Base-by-base conservation (phyloP, 2,797 vertebrate species). In the Cyclura pinguis region DNA sequence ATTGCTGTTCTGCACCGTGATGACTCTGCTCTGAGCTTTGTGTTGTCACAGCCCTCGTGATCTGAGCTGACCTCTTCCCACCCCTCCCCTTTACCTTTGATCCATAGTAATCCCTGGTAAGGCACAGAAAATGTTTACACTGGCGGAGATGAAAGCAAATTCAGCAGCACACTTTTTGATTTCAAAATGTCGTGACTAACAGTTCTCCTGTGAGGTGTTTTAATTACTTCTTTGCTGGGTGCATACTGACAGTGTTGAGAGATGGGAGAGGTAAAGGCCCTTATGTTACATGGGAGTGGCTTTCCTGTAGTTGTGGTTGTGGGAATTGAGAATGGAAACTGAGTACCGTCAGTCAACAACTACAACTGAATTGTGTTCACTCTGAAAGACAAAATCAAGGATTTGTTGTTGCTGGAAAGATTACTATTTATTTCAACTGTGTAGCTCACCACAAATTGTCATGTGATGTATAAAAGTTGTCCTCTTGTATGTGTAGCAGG, bases 41-140 rank as follows among this genome's bases (percentile, higher is more conserved):
- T 77, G n/a, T 57, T n/a, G 14, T 73, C 38, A 32, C 0, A 0
- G 32, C 4, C 0, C 47, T 90, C 38, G 29, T 0, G 0, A 0
- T 86, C 87, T 86, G 74, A 85, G n/a, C 1, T 38, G 86, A 64
- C 69, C 20, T 57, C 35, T 77, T 87, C 52, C 59, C 52, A 55
- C 64, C 88, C 85, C 64, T 24, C 35, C 72, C 0, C 57, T 10
- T 55, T 42, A 0, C 57, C 0, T 69, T 83, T 76, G 84, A 89
- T 85, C 78, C 77, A 27, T 73, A 87, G 87, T 80, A 64, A 7
- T 91, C 72, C 4, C 32, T 32, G 88, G 57, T 29, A 55, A 74
- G 82, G 22, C 47, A 22, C 42, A 88, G 74, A 69, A 52, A 90
- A 52, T 59, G 81, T 64, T 88, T 91, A 42, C 77, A 80, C 0